phyloP scores from a whole-genome alignment of 1,140 invertebrate species.

The Zeugodacus cucurbitae region DNA sequence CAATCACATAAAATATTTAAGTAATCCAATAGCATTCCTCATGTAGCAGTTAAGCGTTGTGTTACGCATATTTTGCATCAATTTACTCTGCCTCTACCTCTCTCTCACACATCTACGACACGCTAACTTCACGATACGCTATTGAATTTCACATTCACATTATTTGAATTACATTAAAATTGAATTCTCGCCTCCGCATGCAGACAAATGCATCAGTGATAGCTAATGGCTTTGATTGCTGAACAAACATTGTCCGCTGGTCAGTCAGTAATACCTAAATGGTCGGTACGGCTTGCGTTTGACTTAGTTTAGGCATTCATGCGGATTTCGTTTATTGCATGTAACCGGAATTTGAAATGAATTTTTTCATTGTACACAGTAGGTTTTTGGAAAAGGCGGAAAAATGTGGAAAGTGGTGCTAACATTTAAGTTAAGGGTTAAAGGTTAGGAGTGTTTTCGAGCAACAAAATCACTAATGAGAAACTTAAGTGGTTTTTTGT shows the following conservation, averaged over 20 bases:
- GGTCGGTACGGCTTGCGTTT: neutral
- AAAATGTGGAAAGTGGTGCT: neutral
- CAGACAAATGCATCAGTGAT: neutral
- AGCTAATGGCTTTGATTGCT: neutral
- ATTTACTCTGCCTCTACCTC: neutral
- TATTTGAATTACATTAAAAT: conserved; percentile 5
- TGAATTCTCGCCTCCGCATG: neutral
- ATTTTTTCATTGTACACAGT: neutral
- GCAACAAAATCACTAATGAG: too few species aligned
- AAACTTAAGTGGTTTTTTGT: too few species aligned
- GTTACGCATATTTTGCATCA: neutral
- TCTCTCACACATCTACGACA: too few species aligned
- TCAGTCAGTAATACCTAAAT: neutral
- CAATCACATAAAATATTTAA: conserved; percentile 10
- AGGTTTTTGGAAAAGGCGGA: too few species aligned
- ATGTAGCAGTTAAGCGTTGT: neutral
- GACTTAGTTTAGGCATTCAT: neutral
- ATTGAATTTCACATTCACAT: neutral
- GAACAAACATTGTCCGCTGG: neutral
- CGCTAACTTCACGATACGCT: neutral
- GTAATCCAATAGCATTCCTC: neutral
- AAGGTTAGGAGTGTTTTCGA: too few species aligned
- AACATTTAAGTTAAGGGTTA: neutral
- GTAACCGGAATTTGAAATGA: neutral
- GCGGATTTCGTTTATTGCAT: neutral